These are phyloP conservation scores for Loris lydekkerianus DNA, from an alignment of 2,797 vertebrate genomes.

Conservation along the genomic window DNA sequence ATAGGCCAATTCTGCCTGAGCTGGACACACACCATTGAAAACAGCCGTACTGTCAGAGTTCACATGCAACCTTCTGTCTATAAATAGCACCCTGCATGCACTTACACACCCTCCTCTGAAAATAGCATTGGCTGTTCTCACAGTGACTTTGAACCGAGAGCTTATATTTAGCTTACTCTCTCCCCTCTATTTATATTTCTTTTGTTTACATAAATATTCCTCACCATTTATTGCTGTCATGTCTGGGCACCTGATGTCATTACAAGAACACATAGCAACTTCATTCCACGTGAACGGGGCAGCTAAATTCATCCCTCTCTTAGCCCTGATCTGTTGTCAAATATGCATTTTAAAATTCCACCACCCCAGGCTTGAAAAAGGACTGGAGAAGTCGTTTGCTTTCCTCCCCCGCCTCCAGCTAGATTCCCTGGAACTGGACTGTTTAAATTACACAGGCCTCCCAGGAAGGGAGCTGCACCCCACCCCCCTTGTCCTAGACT, in stretches of 20 bases:
- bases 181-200: slow-evolving; percentile 77
- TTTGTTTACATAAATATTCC: slow-evolving; percentile 81
- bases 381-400: background rate
- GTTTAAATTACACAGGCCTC: slow-evolving; percentile 55
- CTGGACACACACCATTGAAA: background rate
- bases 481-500: background rate
- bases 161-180: slow-evolving; percentile 82
- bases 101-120: slow-evolving; percentile 65
- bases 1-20: background rate
- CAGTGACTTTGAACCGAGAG: slow-evolving; percentile 76
- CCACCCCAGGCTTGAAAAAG: slow-evolving; percentile 21
- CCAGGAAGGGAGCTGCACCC: background rate
- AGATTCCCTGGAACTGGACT: slow-evolving; percentile 50
- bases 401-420: background rate
- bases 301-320: background rate
- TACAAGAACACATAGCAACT: slow-evolving; percentile 47
- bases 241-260: slow-evolving; percentile 77
- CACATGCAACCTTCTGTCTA: slow-evolving; percentile 55
- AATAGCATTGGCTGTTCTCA: slow-evolving; percentile 73
- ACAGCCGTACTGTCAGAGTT: background rate
- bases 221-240: slow-evolving; percentile 62
- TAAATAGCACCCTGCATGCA: slow-evolving; percentile 66
- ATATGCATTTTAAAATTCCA: slow-evolving; percentile 59
- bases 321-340: background rate
- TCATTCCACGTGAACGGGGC: background rate